These are phyloP conservation scores for Darevskia mixta DNA, from an alignment of 2,797 vertebrate species.

Conservation along the genomic window DNA sequence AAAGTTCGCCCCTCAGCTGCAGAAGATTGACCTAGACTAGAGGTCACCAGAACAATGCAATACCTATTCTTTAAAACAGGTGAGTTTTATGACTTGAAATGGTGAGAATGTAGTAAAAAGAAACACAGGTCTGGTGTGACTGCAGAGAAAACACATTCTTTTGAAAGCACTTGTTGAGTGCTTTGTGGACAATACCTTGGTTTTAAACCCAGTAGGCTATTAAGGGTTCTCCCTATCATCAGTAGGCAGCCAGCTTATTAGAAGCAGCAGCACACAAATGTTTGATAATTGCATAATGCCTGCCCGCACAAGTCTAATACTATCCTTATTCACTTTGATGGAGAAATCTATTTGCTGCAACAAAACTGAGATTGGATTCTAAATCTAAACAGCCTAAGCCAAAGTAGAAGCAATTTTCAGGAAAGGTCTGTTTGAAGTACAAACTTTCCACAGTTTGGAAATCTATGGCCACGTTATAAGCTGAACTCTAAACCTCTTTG, in stretches of 20 bases:
- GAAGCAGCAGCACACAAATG: constrained; percentile 2
- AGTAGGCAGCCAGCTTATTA: neutral
- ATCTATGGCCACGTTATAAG: neutral
- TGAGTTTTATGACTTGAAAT: neutral
- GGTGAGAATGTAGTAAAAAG: neutral
- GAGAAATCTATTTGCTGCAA: neutral
- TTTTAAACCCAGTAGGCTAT: neutral
- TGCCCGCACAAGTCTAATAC: neutral
- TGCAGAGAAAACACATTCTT: neutral
- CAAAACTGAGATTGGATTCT: neutral
- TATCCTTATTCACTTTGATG: neutral
- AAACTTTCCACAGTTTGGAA: neutral
- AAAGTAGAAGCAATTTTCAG: neutral
- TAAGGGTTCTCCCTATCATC: neutral
- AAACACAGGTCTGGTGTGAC: neutral
- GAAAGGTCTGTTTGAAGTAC: neutral
- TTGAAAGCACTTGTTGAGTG: neutral
- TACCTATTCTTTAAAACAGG: neutral
- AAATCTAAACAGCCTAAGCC: constrained; percentile 16
- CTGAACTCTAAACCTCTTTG: neutral
- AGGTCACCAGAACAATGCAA: constrained; percentile 1
- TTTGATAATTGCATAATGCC: neutral
- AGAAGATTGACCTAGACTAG: neutral
- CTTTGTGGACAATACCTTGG: neutral
- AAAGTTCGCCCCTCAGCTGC: neutral